Base-by-base conservation (phyloP, 2,113 vertebrate genomes). In the Galemys pyrenaicus region DNA sequence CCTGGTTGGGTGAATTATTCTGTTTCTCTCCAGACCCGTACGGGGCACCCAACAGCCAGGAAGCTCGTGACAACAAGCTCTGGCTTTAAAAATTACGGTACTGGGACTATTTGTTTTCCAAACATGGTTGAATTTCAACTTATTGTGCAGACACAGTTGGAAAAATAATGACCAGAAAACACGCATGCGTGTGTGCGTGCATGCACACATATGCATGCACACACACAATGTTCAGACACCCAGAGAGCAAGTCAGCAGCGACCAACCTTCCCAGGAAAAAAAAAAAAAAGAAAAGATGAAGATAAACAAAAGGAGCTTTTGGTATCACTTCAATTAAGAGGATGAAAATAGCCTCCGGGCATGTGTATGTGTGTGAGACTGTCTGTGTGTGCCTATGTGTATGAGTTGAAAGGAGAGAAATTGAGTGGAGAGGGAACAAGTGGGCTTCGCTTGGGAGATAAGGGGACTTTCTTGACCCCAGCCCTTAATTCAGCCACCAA, bases 131-230 rank as follows among this genome's bases (percentile, higher is more conserved):
- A 54, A 88, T 94, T 96, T 81, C 30, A 0, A 65, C 77, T 94
- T 92, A 30, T 67, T 77, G 81, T 85, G 54, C 80, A 68, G 73
- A 73, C 17, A 41, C n/a, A 39, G 58, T 94, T 80, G 91, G 51
- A 82, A 82, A 93, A 95, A 89, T 64, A 96, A 95, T 95, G 85
- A 67, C 56, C 60, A 51, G 60, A 39, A 92, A 86, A 86, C 9
- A n/a, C 9, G 62, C 30, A 70, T 51, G 19, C 5, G 16, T 0
- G 1, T 6, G 19, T 1, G 0, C 20, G 9, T 35, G 24, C 65
- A 74, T 39, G 19, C 6, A 24, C 1, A 7, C 2, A 20, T 2
- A 20, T 0, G 0, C 3, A 13, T 12, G 16, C 39, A 9, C 15
- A 16, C 35, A 56, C 56, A 39, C 44, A 35, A 44, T 6, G 9